Base-by-base conservation (phyloP, 2,888 invertebrate species). In the Athalia rosae region DNA sequence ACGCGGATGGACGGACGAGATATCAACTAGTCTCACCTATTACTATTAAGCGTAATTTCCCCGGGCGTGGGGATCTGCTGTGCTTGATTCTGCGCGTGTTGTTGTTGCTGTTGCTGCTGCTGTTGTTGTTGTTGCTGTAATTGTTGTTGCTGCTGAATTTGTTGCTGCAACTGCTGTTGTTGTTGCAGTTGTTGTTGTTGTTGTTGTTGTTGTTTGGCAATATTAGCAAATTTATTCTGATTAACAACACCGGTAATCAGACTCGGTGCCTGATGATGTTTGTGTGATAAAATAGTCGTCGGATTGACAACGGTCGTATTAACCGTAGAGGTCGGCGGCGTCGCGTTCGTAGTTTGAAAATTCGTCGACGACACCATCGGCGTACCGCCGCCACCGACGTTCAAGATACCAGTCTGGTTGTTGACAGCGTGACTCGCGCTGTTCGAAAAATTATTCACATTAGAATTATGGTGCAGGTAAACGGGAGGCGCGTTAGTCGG, bases 1-100 rank as follows among this genome's bases (percentile, higher is more conserved):
- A 74, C 74, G 74, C 62, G 74, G 74, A 59, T 74, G 74, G 74
- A 74, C 74, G 74, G 74, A 74, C 74, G 61, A 74, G 74, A 74
- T 62, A 61, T 74, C 45, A 61, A 74, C 61, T 74, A 74, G 59
- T 74, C 90, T 90, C 86, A 92, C 92, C 92, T 92, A 92, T 92
- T 92, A 92, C 92, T 92, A 92, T 92, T 92, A 91, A 92, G 92
- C 91, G 92, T 92, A 91, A 88, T 89, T 88, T 89, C 89, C 87
- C 89, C 89, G 83, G 89, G 86, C 85, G 88, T 85, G 85, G 89
- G 86, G 84, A 89, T 87, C 84, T 89, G 88, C 62, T 74, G 74
- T 59, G 74, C 59, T 82, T 88, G 89, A 84, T 80, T 83, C 78
- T 86, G 86, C 74, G 82, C 74, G 59, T 79, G 79, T 50, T 80